Conservation (phyloP, 1,140 invertebrate species). For the Tribolium castaneum region DNA sequence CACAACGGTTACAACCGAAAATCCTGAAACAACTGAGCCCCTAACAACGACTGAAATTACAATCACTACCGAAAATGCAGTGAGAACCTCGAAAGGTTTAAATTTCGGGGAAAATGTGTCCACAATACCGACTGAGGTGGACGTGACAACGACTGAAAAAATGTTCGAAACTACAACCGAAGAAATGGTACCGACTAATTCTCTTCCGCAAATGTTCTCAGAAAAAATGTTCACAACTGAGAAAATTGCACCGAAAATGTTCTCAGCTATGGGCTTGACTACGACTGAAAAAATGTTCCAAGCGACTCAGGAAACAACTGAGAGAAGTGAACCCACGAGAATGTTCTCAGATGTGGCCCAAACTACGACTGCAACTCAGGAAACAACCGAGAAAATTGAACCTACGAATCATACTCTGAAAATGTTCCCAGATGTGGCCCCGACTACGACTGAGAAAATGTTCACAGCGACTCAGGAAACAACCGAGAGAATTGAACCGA, state of each 20-base stretch:
- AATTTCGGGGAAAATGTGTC: neutral
- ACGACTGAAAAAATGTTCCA: conserved; percentile 33
- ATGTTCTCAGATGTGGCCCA: neutral
- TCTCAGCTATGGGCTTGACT: neutral
- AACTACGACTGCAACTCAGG: neutral
- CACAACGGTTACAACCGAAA: conserved; percentile 18
- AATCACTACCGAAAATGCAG: conserved; percentile 31
- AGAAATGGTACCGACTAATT: neutral
- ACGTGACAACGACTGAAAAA: neutral
- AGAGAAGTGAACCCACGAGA: neutral
- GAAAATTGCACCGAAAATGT: neutral
- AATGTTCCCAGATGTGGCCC: neutral
- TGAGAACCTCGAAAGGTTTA: conserved; percentile 10
- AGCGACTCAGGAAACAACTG: neutral
- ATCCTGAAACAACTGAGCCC: neutral
- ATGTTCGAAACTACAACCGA: neutral
- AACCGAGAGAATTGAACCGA: neutral
- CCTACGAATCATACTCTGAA: neutral
- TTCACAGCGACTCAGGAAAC: neutral
- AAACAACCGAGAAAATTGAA: conserved; percentile 16
- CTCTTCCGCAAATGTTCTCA: neutral
- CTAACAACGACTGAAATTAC: neutral
- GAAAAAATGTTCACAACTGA: conserved; percentile 26
- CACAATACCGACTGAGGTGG: neutral
- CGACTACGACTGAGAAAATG: conserved; percentile 1